Percentiles rank a stretch among this genome's conserved stretches.
These are phyloP conservation scores for Ploceus nigricollis DNA, from an alignment of 2,113 vertebrate species.

Conservation along the genomic window DNA sequence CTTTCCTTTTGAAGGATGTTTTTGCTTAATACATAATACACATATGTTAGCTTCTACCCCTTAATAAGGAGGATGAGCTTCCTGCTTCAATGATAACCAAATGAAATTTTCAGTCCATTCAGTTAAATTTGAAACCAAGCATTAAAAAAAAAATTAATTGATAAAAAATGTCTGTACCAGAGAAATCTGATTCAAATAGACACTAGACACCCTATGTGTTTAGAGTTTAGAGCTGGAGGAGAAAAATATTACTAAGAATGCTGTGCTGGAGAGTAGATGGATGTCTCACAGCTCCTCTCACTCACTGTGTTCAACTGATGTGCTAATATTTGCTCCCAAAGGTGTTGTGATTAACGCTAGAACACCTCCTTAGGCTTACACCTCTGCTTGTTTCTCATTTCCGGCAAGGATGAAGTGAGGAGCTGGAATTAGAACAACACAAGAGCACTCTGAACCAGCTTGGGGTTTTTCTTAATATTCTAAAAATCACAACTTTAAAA, in stretches of 20 bases:
- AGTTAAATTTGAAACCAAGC: background rate
- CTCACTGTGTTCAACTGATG: background rate
- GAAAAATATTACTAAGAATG: background rate
- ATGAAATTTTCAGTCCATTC: background rate
- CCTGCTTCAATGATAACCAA: background rate
- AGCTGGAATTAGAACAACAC: background rate
- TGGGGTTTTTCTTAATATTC: background rate
- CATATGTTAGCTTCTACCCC: background rate
- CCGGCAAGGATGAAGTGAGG: background rate
- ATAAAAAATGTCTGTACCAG: background rate
- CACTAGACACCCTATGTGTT: background rate
- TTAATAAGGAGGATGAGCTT: background rate
- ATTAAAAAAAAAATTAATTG: background rate
- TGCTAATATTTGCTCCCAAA: background rate
- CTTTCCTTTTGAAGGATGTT: background rate
- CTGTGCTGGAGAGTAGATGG: background rate
- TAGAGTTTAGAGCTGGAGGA: background rate
- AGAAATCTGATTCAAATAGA: background rate
- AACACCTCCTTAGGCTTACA: background rate
- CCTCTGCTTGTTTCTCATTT: background rate
- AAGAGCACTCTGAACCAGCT: background rate
- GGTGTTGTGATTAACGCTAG: background rate
- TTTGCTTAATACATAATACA: background rate
- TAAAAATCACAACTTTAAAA: background rate
- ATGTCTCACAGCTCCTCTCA: background rate